Evolutionary conservation across 2,888 invertebrate species (phyloP).

Genomic region (Drosophila mulleri): DNA sequence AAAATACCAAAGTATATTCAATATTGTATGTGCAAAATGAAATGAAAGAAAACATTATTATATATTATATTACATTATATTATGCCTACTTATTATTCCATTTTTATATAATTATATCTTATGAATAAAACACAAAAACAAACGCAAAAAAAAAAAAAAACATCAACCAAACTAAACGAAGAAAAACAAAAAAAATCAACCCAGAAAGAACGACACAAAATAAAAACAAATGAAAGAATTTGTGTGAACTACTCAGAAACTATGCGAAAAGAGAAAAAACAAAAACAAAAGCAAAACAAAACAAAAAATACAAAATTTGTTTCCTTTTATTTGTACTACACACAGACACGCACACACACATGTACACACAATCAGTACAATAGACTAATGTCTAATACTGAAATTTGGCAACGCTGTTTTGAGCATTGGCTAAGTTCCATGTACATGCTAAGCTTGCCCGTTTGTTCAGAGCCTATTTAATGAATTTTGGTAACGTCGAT

Average conservation of each 20-base stretch:
- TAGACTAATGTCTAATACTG: neutral
- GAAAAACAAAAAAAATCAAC: constrained; percentile 37
- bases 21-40: constrained; percentile 66
- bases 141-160: constrained; percentile 31
- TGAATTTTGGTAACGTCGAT: no score
- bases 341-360: constrained; percentile 22
- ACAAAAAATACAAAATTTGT: constrained; percentile 54
- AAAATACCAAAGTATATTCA: constrained; percentile 66
- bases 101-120: constrained; percentile 81
- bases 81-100: constrained; percentile 79
- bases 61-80: constrained; percentile 75
- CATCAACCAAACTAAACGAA: constrained; percentile 24
- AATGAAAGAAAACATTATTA: constrained; percentile 65
- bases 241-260: constrained; percentile 76
- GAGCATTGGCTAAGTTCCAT: no score
- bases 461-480: no score
- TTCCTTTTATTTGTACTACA: constrained; percentile 57
- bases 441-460: no score
- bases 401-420: neutral
- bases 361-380: constrained; percentile 21
- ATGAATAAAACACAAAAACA: constrained; percentile 56
- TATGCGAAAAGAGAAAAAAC: constrained; percentile 42
- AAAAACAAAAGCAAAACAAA: constrained; percentile 40
- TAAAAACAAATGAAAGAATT: constrained; percentile 60
- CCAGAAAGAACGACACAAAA: constrained; percentile 19